Base-by-base conservation (phyloP, 2,888 invertebrate genomes). In the Neuroscelio doddi region DNA sequence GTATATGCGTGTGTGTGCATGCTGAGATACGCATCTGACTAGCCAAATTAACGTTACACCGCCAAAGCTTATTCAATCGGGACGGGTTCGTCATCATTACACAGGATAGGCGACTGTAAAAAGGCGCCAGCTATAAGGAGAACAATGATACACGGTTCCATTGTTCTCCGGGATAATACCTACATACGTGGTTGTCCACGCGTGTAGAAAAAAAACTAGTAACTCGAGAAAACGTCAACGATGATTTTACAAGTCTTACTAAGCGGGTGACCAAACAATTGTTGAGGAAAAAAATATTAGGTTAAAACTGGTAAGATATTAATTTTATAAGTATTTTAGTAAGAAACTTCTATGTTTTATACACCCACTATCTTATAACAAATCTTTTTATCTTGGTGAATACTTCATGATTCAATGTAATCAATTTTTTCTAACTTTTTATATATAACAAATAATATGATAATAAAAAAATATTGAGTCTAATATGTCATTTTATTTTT, bases 101-200 rank as follows among this genome's bases (percentile, higher is more conserved):
- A 58, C 38, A 29, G 21, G 52, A 55, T 16, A 24, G 26, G 41
- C 26, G 41, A 26, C 41, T 41, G 57, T 42, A 61, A 64, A 58
- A 58, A 26, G 62, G 38, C 51, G 30, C 41, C 46, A 32, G 49
- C 64, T 69, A 42, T 58, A 70, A 70, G 68, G 57, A 41, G 67
- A 70, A 78, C 77, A 77, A 77, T 74, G 78, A 75, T 74, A 74
- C 75, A 74, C 64, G 69, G 36, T 47, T 45, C 74, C 68, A 78
- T 78, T 78, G 78, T 75, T 69, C 69, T 51, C 56, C 53, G 68
- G 69, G 71, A 78, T 77, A 78, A 78, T 77, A 67, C 73, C 34
- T 12, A 45, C 52, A 26, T 45, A 15, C 27, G 14, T 49, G 30
- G 16, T 26, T 29, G 44, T 44, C 30, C 27, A 24, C 42, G 10